phyloP scores from a whole-genome alignment of 1,140 invertebrate species.

The Pemphigus obesinymphae region DNA sequence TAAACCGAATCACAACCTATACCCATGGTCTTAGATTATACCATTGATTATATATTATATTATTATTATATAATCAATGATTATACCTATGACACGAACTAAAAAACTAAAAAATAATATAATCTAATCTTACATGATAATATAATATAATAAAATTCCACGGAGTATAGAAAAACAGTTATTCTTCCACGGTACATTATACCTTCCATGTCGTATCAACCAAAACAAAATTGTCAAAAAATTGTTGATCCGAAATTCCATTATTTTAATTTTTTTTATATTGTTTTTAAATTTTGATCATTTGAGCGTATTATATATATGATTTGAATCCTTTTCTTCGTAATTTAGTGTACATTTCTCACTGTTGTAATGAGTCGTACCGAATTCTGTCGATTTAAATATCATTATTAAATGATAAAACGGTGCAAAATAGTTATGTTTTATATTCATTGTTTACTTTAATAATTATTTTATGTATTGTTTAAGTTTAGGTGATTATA shows the following conservation, averaged over 20 bases:
- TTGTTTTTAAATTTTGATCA: background rate
- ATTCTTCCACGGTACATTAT: constrained; percentile 9
- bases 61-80: too few relatives aligned
- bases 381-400: background rate
- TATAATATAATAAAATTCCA: too few relatives aligned
- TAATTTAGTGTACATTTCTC: background rate
- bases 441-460: background rate
- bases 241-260: constrained; percentile 36
- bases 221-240: constrained; percentile 35
- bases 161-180: background rate
- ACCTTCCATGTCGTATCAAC: constrained; percentile 29
- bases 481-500: background rate
- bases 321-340: background rate
- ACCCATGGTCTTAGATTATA: too few relatives aligned
- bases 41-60: too few relatives aligned
- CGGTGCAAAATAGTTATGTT: background rate
- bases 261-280: constrained; percentile 5
- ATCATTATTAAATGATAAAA: background rate
- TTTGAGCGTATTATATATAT: background rate
- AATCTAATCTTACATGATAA: too few relatives aligned
- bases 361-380: background rate
- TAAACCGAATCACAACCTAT: too few relatives aligned
- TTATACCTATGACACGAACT: too few relatives aligned
- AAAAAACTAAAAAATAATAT: too few relatives aligned
- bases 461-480: background rate